A percentile compares a stretch with the other conserved stretches of the same genome.
phyloP scores from a whole-genome alignment of 1,140 invertebrate genomes.

The Nylanderia fulva region DNA sequence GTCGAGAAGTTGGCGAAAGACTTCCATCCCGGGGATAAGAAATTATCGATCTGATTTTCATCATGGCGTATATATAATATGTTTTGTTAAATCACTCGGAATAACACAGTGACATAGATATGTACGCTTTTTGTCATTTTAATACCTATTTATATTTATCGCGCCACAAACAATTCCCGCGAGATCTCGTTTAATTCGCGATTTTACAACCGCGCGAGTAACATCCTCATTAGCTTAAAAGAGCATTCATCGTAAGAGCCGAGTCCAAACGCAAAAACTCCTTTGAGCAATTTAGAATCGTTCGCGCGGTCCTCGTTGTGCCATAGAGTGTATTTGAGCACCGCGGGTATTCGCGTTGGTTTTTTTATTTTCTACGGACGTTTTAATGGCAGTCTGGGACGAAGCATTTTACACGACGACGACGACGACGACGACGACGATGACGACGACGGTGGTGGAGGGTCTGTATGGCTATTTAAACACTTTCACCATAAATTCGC shows the following conservation, averaged over 20 bases:
- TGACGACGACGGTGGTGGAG: slow-evolving; percentile 40
- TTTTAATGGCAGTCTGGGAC: slow-evolving; percentile 62
- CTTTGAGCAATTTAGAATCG: slow-evolving; percentile 64
- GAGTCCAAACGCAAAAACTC: slow-evolving; percentile 41
- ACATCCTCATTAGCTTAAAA: slow-evolving; percentile 62
- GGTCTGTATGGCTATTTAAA: slow-evolving; percentile 74
- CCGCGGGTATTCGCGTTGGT: slow-evolving; percentile 37
- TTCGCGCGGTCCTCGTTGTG: slow-evolving; percentile 51
- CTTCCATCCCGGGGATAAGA: slow-evolving; percentile 59
- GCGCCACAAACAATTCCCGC: not conserved
- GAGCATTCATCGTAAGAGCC: slow-evolving; percentile 39
- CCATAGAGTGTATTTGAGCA: slow-evolving; percentile 25
- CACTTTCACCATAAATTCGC: slow-evolving; percentile 75
- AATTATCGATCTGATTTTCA: slow-evolving; percentile 66
- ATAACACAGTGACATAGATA: not conserved
- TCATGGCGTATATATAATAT: slow-evolving; percentile 43
- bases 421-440: not conserved
- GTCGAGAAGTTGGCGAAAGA: slow-evolving; percentile 42
- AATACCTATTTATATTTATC: not conserved
- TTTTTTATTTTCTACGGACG: slow-evolving; percentile 26
- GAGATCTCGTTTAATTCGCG: slow-evolving; percentile 41
- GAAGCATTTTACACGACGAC: slow-evolving; percentile 64
- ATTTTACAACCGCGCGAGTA: slow-evolving; percentile 59
- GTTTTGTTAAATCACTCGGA: slow-evolving; percentile 53
- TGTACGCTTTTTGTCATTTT: not conserved